A percentile compares a stretch with the other conserved stretches of the same genome.
Evolutionary conservation across 2,797 vertebrate species (phyloP).

Genomic region (Crax fasciolata): DNA sequence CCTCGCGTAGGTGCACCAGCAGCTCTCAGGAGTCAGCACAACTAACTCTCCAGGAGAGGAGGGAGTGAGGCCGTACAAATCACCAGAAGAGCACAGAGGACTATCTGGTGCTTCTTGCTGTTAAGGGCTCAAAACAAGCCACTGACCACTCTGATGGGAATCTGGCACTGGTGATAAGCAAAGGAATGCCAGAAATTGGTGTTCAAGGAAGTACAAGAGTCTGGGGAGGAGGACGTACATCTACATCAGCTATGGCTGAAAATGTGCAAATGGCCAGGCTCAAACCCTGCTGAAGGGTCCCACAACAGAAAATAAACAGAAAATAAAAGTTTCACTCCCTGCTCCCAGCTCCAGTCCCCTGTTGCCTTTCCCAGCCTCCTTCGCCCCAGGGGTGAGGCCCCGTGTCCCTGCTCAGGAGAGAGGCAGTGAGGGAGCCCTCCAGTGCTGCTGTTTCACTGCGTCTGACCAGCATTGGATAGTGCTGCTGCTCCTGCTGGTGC

Average conservation of each 20-base stretch:
- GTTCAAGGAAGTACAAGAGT: neutral
- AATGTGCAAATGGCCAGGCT: neutral
- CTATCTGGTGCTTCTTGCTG: neutral
- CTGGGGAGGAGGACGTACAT: accelerated
- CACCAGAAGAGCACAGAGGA: neutral
- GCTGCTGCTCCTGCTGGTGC: neutral
- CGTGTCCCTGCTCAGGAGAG: neutral
- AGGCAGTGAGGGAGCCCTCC: neutral
- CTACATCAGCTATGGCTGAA: neutral
- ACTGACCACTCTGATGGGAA: neutral
- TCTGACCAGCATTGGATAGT: neutral
- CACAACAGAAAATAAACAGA: neutral
- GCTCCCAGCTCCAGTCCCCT: neutral
- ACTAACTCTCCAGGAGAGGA: neutral
- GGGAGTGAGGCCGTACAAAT: neutral
- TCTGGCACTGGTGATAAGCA: neutral
- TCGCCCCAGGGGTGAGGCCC: neutral
- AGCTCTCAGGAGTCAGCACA: neutral
- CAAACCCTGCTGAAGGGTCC: neutral
- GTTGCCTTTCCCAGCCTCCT: neutral
- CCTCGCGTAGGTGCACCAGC: neutral
- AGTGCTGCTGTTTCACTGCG: neutral
- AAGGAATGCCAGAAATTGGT: neutral
- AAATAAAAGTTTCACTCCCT: neutral
- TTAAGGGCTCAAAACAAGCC: neutral